Evolutionary conservation across 2,113 vertebrate species (phyloP), one percentile per base, ranked within the genome.

Genomic region (Delphinapterus leucas): DNA sequence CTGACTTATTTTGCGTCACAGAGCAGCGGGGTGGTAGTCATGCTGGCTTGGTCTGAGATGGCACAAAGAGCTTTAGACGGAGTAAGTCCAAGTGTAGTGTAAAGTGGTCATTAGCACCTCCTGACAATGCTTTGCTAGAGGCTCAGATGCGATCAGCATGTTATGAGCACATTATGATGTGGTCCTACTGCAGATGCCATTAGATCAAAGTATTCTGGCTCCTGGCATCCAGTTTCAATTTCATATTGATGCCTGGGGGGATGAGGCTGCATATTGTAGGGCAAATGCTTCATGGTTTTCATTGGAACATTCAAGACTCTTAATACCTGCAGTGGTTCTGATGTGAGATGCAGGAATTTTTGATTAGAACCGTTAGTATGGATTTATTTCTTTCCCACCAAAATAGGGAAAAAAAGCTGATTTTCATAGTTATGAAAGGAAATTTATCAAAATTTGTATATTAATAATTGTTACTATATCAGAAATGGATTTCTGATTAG

Each of bases 321-420:
- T 97, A 97, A 95, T 97, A 97, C 79, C 96, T 81, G n/a, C 41
- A 87, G 95, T 63, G 87, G 38, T 74, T 97, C 73, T 92, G 98
- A 96, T 97, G 44, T 92, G 93, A 97, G 36, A 95, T 96, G 94
- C 71, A 98, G 97, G 58, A 13, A 96, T 97, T 98, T 98, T 98
- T 98, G 98, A 98, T 98, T 97, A 98, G 98, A 96, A 97, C 87
- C 58, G 98, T 97, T 90, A 96, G 33, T 81, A 74, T 95, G 88
- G 49, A 98, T 97, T 98, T 98, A 97, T 88, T 82, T 98, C 44
- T 79, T 97, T 98, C 49, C 76, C 88, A 91, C 71, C 65, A 98
- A 97, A 86, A 94, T 23, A 88, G 47, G 47, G 94, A 92, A 95
- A 93, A 97, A 82, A 67, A 18, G 23, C 61, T 85, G 11, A 88